Conservation (phyloP, 2,113 vertebrate species). For the Rissa tridactyla region DNA sequence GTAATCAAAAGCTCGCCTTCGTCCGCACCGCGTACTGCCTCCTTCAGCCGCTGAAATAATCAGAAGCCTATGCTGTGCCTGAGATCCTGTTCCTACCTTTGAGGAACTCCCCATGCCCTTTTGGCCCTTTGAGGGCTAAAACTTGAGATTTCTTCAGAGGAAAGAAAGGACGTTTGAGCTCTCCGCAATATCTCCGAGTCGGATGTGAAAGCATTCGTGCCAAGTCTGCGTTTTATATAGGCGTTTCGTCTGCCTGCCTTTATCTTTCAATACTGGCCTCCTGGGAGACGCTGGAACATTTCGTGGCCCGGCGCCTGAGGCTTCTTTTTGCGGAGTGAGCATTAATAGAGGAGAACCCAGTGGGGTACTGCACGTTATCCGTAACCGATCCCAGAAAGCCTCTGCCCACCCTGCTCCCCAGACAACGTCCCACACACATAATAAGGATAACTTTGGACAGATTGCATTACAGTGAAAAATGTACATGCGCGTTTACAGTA, state of each 20-base stretch:
- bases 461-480: constrained; percentile 26
- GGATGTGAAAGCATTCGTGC: background rate
- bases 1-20: background rate
- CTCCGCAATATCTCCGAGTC: rapidly evolving
- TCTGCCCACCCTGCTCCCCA: background rate
- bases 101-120: background rate
- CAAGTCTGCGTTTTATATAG: background rate
- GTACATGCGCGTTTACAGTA: background rate
- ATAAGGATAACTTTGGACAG: constrained; percentile 15
- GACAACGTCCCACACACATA: background rate
- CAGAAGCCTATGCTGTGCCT: background rate
- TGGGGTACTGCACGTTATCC: background rate
- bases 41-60: background rate
- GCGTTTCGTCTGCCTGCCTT: constrained; percentile 26
- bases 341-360: background rate
- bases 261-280: background rate
- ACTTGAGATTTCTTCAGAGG: background rate
- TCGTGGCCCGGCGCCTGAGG: constrained; percentile 9
- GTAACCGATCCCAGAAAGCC: background rate
- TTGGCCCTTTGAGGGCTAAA: background rate
- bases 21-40: rapidly evolving
- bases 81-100: background rate
- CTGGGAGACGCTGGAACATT: constrained; percentile 24
- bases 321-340: constrained; percentile 35
- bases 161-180: background rate